These are phyloP conservation scores for Diabrotica undecimpunctata DNA, from an alignment of 1,140 invertebrate species.

Conservation along the genomic window DNA sequence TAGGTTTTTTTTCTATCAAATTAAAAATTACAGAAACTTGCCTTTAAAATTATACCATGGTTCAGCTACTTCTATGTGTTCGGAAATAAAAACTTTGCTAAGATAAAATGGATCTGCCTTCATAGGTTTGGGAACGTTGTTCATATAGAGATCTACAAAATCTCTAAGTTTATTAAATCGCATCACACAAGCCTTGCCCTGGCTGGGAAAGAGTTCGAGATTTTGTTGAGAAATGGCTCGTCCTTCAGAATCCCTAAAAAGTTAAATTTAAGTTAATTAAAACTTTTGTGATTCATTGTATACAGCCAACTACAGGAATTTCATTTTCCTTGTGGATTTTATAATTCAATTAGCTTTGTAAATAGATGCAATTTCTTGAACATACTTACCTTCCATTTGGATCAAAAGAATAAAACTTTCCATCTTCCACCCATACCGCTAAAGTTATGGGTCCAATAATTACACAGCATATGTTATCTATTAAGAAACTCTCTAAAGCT, in stretches of 20 bases:
- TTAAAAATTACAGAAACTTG: constrained; percentile 26
- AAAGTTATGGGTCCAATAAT: constrained; percentile 37
- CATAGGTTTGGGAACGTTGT: constrained; percentile 43
- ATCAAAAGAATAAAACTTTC: constrained; percentile 40
- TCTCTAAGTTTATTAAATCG: constrained; percentile 38
- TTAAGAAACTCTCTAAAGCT: constrained; percentile 37
- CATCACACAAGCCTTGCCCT: constrained; percentile 40
- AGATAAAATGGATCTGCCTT: constrained; percentile 51
- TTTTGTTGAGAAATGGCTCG: not conserved
- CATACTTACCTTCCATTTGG: constrained; percentile 34
- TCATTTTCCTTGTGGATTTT: too few species aligned
- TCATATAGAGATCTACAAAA: constrained; percentile 43
- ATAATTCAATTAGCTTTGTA: too few species aligned
- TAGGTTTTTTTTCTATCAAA: too few species aligned
- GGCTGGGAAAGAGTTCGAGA: constrained; percentile 9
- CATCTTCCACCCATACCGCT: constrained; percentile 39
- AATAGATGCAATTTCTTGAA: not conserved
- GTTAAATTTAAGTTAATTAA: not conserved
- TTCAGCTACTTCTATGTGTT: constrained; percentile 48
- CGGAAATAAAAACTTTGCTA: constrained; percentile 47
- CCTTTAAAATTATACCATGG: constrained; percentile 51
- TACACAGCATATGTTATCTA: constrained; percentile 38
- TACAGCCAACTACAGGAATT: too few species aligned
- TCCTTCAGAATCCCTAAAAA: constrained; percentile 15
- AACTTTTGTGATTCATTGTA: too few species aligned